Evolutionary conservation across 2,888 invertebrate genomes (phyloP), one percentile per base, ranked within the genome.

Genomic region (Scaptomyza polygonia): DNA sequence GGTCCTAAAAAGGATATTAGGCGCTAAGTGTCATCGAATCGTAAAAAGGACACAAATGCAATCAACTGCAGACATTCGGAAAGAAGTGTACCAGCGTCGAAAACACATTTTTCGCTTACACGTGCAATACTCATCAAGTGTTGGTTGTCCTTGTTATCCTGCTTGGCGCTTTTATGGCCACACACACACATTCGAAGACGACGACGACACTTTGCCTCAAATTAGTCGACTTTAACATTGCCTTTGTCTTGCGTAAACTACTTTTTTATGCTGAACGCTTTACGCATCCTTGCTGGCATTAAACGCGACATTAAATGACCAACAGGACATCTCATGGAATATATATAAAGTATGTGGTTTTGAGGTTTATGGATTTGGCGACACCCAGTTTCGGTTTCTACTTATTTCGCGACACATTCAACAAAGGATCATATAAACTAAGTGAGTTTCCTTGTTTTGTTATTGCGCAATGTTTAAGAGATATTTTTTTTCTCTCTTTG

Each of bases 1-100:
- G 81, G 79, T 69, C 69, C 82, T 79, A 82, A 87, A 86, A 87
- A 74, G 86, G 80, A 84, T 86, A 85, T 85, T 87, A 85, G 83
- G 67, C 67, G 40, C 75, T 71, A 79, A 82, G 80, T 86, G 78
- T 78, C 86, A 76, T 84, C 77, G 77, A 87, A 85, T 83, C 84
- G 80, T 85, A 87, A 85, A 85, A 75, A 65, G 68, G 58, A 42
- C 62, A 43, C 76, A 66, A 80, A 80, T 83, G 84, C 86, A 83
- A 85, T 85, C 79, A 85, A 88, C 72, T 86, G 85, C 85, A 85
- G 85, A 88, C 79, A 77, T 80, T 62, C 25, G 11, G 8, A 36
- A 21, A 18, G 32, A 11, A 34, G 11, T 16, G 30, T 18, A 29
- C n/a, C 39, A 45, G 9, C n/a, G 18, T 25, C 25, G 16, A 51